These are phyloP conservation scores for Sminthopsis crassicaudata DNA, from an alignment of 2,113 vertebrate genomes.

Conservation along the genomic window DNA sequence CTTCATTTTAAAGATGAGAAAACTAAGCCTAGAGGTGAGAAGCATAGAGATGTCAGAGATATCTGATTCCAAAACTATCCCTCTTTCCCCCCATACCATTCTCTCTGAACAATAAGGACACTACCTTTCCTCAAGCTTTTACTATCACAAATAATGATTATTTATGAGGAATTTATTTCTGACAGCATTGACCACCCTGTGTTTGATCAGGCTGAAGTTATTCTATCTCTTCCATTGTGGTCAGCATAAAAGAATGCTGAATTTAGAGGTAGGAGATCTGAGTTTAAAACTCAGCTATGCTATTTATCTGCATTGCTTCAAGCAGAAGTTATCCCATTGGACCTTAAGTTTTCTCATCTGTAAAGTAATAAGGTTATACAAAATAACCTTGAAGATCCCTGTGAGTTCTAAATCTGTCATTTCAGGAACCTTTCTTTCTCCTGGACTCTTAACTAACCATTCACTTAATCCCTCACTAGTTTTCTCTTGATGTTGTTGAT, in stretches of 20 bases:
- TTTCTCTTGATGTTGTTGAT: background rate
- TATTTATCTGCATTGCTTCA: background rate
- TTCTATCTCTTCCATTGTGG: background rate
- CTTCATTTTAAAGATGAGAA: background rate
- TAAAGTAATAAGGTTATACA: background rate
- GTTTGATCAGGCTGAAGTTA: background rate
- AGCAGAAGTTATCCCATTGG: background rate
- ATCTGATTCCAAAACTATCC: background rate
- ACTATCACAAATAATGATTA: background rate
- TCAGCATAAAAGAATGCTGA: background rate
- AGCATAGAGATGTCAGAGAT: background rate
- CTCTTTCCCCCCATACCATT: background rate
- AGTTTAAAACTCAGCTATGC: background rate
- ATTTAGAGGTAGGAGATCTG: background rate
- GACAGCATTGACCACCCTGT: background rate
- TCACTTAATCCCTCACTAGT: background rate
- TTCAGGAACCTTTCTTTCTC: background rate
- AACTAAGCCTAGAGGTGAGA: background rate
- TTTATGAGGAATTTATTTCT: background rate
- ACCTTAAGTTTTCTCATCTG: background rate
- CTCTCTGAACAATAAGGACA: background rate
- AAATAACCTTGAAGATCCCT: background rate
- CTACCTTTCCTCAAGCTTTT: background rate
- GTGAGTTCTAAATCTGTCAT: background rate
- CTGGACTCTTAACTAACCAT: background rate